Base-by-base conservation (phyloP, 2,113 vertebrate genomes). In the Hipposideros armiger region DNA sequence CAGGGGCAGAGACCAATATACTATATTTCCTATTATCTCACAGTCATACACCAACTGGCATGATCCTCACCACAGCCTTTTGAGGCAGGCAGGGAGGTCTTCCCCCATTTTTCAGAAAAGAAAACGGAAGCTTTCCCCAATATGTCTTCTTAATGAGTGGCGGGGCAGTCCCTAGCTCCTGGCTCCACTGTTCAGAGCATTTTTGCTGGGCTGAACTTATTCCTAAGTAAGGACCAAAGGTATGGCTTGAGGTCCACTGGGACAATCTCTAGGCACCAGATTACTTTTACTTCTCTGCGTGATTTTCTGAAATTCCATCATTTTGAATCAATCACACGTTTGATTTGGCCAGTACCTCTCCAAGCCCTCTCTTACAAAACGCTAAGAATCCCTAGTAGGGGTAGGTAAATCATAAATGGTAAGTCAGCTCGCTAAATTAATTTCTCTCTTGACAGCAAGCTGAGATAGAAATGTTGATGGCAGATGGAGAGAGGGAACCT, bases 261-360 rank as follows among this genome's bases (percentile, higher is more conserved):
- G 32, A 74, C 26, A 56, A 42, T 58, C 47, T 88, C 32, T 3
- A 83, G 74, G 60, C 9, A 36, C 32, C 69, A 73, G 47, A 50
- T 88, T 22, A 42, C 56, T 69, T 77, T 42, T 77, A 10, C n/a
- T 67, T 91, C 93, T 77, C 69, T 87, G 74, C 47, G 58, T 83
- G 78, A 56, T 72, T 92, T 94, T 81, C 81, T 82, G 73, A 88
- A 94, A 89, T 91, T 66, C 40, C 45, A 60, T 73, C 32, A 45
- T 91, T 84, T 62, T 91, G 62, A 73, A 56, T 92, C 62, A 78
- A 11, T 78, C 28, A 32, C 52, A 47, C 17, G 13, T 73, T 83
- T 81, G 86, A 90, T 80, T 84, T 60, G 85, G 69, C 22, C 52
- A 32, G 36, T 36, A 22, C 4, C 22, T 94, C 62, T 73, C n/a